phyloP scores from a whole-genome alignment of 2,888 invertebrate species.

The Trissolcus brochymenae region DNA sequence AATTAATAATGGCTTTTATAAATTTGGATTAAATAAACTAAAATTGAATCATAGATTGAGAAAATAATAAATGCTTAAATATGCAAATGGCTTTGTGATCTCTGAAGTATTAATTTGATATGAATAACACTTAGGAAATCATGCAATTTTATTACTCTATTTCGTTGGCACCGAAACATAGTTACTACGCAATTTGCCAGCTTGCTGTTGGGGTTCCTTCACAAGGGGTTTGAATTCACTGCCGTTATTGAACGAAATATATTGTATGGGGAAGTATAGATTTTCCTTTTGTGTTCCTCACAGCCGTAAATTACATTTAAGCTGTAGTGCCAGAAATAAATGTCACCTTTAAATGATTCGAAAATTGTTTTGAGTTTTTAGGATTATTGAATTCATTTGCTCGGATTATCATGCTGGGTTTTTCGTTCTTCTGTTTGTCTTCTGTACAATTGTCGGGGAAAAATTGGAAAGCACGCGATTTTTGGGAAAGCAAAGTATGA shows the following conservation, averaged over 20 bases:
- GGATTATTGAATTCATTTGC: slow-evolving; percentile 4
- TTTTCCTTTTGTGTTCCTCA: slow-evolving; percentile 28
- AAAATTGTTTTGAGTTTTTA: neutral
- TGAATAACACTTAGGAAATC: slow-evolving; percentile 10
- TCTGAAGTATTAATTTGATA: slow-evolving; percentile 2
- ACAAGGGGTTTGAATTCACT: slow-evolving; percentile 39
- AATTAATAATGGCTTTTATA: too few relatives aligned
- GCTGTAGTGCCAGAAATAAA: slow-evolving; percentile 28
- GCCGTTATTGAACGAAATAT: slow-evolving; percentile 41
- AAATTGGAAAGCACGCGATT: too few relatives aligned
- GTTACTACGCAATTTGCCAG: slow-evolving; percentile 44
- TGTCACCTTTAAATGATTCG: slow-evolving; percentile 7
- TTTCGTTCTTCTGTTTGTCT: too few relatives aligned
- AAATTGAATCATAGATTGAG: too few relatives aligned
- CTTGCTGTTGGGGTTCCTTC: slow-evolving; percentile 30
- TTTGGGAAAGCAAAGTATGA: too few relatives aligned
- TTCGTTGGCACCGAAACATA: slow-evolving; percentile 32
- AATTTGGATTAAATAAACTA: too few relatives aligned
- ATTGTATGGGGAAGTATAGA: slow-evolving; percentile 34
- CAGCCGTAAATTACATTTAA: slow-evolving; percentile 32
- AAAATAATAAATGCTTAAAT: neutral
- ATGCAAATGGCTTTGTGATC: neutral
- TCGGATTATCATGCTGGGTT: too few relatives aligned
- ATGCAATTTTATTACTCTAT: slow-evolving; percentile 25
- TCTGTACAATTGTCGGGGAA: too few relatives aligned